Conservation (phyloP, 2,888 invertebrate species). For the Dasypogon diadema region DNA sequence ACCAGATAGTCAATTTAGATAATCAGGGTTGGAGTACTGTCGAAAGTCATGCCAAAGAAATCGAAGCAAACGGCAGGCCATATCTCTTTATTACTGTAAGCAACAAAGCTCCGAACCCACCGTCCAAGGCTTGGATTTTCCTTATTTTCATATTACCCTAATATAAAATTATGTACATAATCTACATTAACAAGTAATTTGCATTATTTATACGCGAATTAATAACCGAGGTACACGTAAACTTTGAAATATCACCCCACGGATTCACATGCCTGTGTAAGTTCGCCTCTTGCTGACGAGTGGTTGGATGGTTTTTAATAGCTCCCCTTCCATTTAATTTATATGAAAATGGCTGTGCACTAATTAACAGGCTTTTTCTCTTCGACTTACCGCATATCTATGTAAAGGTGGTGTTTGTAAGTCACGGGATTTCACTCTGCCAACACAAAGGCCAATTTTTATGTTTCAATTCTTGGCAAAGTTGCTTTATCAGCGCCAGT, state of each 20-base stretch:
- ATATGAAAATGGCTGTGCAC: conserved; percentile 40
- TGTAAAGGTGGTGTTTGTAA: conserved; percentile 14
- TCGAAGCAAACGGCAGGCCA: background rate
- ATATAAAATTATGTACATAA: conserved; percentile 50
- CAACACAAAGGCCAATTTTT: conserved; percentile 53
- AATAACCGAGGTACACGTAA: conserved; percentile 50
- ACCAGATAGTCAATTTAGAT: conserved; percentile 1
- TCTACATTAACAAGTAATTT: conserved; percentile 55
- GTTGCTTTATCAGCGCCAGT: conserved; percentile 56
- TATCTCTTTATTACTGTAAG: background rate
- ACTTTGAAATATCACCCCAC: conserved; percentile 11
- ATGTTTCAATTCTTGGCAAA: conserved; percentile 55
- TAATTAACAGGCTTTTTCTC: conserved; percentile 50
- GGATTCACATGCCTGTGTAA: background rate
- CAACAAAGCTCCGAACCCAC: background rate
- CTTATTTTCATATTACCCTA: conserved; percentile 42
- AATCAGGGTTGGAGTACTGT: background rate
- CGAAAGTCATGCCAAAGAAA: conserved; percentile 11
- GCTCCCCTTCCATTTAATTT: conserved; percentile 39
- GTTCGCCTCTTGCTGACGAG: background rate
- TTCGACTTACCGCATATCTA: conserved; percentile 30
- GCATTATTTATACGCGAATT: conserved; percentile 53
- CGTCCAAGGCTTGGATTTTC: background rate
- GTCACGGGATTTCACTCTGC: conserved; percentile 33
- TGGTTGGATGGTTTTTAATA: conserved; percentile 31